Base-by-base conservation (phyloP, 2,888 invertebrate species). In the Ctena decussata region DNA sequence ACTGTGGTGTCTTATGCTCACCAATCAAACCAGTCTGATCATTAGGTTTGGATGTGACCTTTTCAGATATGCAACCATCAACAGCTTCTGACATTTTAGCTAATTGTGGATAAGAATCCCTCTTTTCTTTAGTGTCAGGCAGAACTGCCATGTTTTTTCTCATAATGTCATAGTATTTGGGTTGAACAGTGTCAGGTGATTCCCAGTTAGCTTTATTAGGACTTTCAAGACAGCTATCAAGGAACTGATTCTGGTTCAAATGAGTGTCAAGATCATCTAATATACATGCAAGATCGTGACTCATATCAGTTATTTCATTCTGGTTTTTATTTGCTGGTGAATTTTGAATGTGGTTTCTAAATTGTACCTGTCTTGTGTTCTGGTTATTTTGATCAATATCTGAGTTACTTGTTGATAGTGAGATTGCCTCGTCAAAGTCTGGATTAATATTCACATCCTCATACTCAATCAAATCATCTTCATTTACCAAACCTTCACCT, bases 391-490 rank as follows among this genome's bases (percentile, higher is more conserved):
- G 71, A 37, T 82, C 77, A 27, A 82, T 41, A 60, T 72, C 65
- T n/a, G 21, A 32, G 32, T 70, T 35, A 27, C 57, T 41, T 35
- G 77, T 60, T 21, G 70, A 69, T 27, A 49, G 30, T 0, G 70
- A 69, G 57, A 44, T 65, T 21, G 21, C 74, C 3, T 49, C 70
- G 12, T 65, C 32, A 74, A 49, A 80, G 27, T 39, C 65, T 27
- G 65, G 65, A n/a, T 65, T 75, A 12, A 76, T 32, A 74, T 85
- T 83, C 53, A 79, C 77, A 80, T 84, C 78, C 53, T 57, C 82
- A 84, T 80, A 84, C 57, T 87, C 87, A 30, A 82, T 71, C 69
- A 87, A 46, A 11, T 80, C 80, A 71, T 80, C 82, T 60, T 80
- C 82, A 75, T 53, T 49, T 24, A 41, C 30, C 49, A 32, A 37